Conservation (phyloP, 2,113 vertebrate genomes). For the Psilopsiagon aymara region DNA sequence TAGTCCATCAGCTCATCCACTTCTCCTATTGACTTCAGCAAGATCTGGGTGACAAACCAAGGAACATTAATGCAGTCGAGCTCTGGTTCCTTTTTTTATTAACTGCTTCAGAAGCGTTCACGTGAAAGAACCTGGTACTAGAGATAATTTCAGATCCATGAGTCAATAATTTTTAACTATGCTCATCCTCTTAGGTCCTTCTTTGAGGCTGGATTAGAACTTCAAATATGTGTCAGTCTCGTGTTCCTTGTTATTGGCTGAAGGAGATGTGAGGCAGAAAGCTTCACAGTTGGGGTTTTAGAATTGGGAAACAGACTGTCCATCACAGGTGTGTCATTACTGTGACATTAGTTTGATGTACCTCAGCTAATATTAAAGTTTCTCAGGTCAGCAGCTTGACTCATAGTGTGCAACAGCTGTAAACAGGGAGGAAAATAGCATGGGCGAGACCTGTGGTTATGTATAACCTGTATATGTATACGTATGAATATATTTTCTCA, state of each 20-base stretch:
- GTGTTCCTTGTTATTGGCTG: not conserved
- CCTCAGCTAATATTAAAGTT: not conserved
- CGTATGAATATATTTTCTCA: not conserved
- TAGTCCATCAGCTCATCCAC: not conserved
- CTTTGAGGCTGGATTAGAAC: not conserved
- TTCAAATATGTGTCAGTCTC: fast-evolving
- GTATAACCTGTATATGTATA: not conserved
- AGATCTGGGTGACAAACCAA: not conserved
- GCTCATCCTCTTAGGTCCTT: not conserved
- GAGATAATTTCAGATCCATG: not conserved
- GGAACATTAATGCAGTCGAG: not conserved
- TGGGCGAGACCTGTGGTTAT: not conserved
- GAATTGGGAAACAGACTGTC: not conserved
- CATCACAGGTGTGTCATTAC: not conserved
- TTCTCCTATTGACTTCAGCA: not conserved
- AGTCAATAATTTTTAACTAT: not conserved
- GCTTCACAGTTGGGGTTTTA: not conserved
- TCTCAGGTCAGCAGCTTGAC: not conserved
- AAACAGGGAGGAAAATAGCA: not conserved
- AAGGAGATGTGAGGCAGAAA: not conserved
- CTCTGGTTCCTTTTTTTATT: not conserved
- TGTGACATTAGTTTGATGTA: fast-evolving
- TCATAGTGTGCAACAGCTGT: not conserved
- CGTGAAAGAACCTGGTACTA: not conserved
- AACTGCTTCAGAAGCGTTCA: not conserved